Evolutionary conservation across 2,113 vertebrate species (phyloP), one percentile per base, ranked within the genome.

Genomic region (Tursiops truncatus): DNA sequence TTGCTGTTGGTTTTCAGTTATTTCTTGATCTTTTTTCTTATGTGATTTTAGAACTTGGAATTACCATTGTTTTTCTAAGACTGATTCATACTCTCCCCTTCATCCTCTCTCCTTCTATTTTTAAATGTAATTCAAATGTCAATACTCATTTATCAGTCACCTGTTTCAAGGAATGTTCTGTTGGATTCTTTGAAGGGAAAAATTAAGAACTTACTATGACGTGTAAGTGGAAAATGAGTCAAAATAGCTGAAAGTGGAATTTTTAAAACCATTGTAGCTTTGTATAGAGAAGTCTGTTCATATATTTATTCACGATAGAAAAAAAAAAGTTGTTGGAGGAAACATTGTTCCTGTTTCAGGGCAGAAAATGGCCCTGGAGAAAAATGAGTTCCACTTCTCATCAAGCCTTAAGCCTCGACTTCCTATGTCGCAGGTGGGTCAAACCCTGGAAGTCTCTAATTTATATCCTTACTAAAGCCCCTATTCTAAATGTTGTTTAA

Each of bases 61-160:
- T 80, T 36, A 74, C 53, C 67, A 3, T 81, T 65, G 8, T 81
- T 91, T 96, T 67, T 60, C n/a, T 58, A 77, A 90, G 53, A 60
- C 18, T 77, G 67, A 82, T 73, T 94, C 33, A 67, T 53, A 63
- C 8, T 67, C 25, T 92, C 18, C 23, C 26, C 18, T 94, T 70
- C 31, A 68, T 17, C 60, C 18, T 33, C 12, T 53, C 14, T 88
- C 17, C 28, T 33, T 85, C 38, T 82, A 23, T 97, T 85, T 85
- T 95, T 70, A 89, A 85, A 77, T 93, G 12, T 83, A 90, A 96
- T 28, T 96, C 28, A 87, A 8, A 77, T 86, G 65, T 92, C 65
- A 95, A 25, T 80, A 65, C 50, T 17, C 50, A n/a, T n/a, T 79
- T 58, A 80, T 26, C 53, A 58, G 21, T 58, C 53, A 80, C 53